These are phyloP conservation scores for Paramuricea clavata DNA, from an alignment of 92 coral and sea anemone genomes.

Conservation along the genomic window DNA sequence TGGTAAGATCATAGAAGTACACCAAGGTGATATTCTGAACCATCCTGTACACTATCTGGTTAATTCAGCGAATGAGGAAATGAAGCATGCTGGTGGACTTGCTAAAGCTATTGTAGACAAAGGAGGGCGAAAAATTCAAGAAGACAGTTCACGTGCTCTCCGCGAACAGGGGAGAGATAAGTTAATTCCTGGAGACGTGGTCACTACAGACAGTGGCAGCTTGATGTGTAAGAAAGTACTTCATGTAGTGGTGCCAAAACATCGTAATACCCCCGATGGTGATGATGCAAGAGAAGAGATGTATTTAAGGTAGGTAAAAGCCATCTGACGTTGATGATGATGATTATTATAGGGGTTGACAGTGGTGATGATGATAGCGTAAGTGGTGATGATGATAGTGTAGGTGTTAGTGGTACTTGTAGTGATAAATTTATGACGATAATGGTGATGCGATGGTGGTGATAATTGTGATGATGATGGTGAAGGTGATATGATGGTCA, in stretches of 20 bases:
- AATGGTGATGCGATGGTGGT: not conserved
- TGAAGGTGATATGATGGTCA: not conserved
- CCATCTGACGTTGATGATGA: not conserved
- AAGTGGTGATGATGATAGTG: not conserved
- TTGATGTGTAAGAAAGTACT: conserved; percentile 68
- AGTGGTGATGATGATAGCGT: not conserved
- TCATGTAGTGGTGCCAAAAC: conserved; percentile 39
- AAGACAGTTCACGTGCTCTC: conserved; percentile 58
- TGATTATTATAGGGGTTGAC: not conserved
- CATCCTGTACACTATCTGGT: conserved; percentile 80
- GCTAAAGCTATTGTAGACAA: conserved; percentile 84
- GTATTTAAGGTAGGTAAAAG: conserved; percentile 3
- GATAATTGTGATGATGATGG: not conserved
- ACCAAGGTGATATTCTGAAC: conserved; percentile 81
- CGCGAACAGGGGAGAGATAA: not conserved
- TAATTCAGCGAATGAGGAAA: conserved; percentile 74
- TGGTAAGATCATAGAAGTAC: conserved; percentile 60
- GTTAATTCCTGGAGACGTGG: conserved; percentile 71
- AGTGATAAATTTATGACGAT: not conserved
- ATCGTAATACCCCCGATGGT: not conserved
- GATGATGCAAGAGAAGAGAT: conserved; percentile 9
- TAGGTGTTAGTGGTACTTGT: not conserved
- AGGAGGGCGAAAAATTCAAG: conserved; percentile 74
- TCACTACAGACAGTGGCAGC: conserved; percentile 63
- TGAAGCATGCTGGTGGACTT: conserved; percentile 76